These are phyloP conservation scores for Leptinotarsa undecemlineata DNA, from an alignment of 1,140 invertebrate genomes.

Conservation along the genomic window DNA sequence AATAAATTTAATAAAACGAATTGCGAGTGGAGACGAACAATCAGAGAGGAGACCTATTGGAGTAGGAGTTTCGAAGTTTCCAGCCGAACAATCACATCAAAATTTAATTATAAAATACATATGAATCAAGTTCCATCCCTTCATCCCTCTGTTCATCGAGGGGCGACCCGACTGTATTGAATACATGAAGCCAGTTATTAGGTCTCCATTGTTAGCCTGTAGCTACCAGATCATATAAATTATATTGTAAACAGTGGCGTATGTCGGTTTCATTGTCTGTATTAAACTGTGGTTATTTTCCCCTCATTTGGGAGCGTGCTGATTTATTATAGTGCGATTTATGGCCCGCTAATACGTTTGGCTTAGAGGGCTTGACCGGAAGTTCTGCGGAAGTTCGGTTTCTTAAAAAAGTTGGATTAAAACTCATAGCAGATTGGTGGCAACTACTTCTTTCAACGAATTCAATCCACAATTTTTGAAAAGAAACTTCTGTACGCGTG, in stretches of 20 bases:
- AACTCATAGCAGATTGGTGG: too few relatives aligned
- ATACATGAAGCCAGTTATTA: constrained; percentile 55
- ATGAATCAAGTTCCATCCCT: constrained; percentile 49
- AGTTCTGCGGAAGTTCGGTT: too few relatives aligned
- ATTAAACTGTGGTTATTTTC: constrained; percentile 50
- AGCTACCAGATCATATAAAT: constrained; percentile 55
- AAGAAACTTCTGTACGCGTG: too few relatives aligned
- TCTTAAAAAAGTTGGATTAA: too few relatives aligned
- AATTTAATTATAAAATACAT: constrained; percentile 56
- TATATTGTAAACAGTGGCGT: constrained; percentile 56
- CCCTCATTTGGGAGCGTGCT: constrained; percentile 29
- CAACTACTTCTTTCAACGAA: too few relatives aligned
- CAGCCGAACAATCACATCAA: constrained; percentile 53
- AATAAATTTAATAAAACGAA: constrained; percentile 15
- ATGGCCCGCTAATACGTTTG: not conserved
- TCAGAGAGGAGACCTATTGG: constrained; percentile 2
- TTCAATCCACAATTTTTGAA: too few relatives aligned
- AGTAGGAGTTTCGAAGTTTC: constrained; percentile 36
- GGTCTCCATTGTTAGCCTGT: constrained; percentile 53
- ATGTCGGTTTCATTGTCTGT: constrained; percentile 50
- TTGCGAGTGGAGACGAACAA: constrained; percentile 2
- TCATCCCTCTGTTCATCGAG: constrained; percentile 38
- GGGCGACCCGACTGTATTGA: constrained; percentile 42
- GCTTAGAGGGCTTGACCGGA: not conserved
- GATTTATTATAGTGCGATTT: constrained; percentile 13